Base-by-base conservation (phyloP, 2,888 invertebrate genomes). In the Hemithea aestivaria region DNA sequence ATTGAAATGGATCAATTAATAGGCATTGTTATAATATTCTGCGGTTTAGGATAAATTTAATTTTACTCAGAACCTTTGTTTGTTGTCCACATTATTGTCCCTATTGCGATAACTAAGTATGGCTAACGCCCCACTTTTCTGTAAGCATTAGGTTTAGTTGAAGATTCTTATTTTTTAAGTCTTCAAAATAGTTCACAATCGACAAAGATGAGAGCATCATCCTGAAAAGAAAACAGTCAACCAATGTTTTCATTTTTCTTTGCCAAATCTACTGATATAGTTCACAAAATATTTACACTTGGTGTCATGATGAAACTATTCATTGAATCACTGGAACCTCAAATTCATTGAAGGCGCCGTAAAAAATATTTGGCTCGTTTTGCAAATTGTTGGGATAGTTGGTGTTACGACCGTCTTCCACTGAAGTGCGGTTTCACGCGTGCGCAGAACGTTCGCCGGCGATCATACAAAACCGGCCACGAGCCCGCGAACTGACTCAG, bases 381-480 rank as follows among this genome's bases (percentile, higher is more conserved):
- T 59, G 65, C 61, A 71, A 42, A 84, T 85, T 72, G 68, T 75
- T 78, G 56, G 67, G 73, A 85, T 83, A 68, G 56, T 73, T 65
- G 37, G 43, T 59, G 53, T 56, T 82, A 68, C 28, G 68, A 44
- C 80, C 46, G 76, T 81, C 16, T 2, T 16, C 2, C 16, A 16
- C 16, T 35, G 16, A 5, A 16, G 16, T 16, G 16, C 5, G 16
- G 10, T 49, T 67, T 65, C 61, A 82, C 85, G 85, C 85, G 70
- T 82, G 85, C 84, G 85, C 83, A 68, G 53, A 66, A 50, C 62
- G 62, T 55, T 55, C 65, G 70, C 68, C 58, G 51, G 57, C 63
- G 62, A 64, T 74, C 64, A 58, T 80, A 85, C 87, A 87, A 84
- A 87, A 87, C 85, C 77, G 66, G 80, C 76, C 65, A 69, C 70